Evolutionary conservation across 2,113 vertebrate species (phyloP), one percentile per base, ranked within the genome.

Genomic region (Maccullochella peelii): DNA sequence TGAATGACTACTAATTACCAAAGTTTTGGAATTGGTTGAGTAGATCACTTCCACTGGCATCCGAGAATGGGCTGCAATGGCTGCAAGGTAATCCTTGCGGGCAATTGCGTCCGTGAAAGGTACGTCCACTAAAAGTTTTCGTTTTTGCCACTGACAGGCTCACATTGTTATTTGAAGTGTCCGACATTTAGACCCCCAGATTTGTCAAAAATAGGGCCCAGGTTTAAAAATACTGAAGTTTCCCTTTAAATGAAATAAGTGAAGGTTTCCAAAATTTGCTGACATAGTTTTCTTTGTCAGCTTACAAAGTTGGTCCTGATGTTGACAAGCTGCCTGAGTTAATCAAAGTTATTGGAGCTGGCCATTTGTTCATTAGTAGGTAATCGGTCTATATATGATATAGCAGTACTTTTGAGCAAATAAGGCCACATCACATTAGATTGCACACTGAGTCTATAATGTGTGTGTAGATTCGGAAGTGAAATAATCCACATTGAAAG

Each of bases 161-260:
- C n/a, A n/a, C n/a, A n/a, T n/a, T n/a, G n/a, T n/a, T n/a, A n/a
- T n/a, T n/a, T n/a, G n/a, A n/a, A n/a, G n/a, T n/a, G n/a, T n/a
- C n/a, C n/a, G n/a, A n/a, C n/a, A n/a, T n/a, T n/a, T n/a, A n/a
- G n/a, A n/a, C n/a, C n/a, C n/a, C n/a, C n/a, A n/a, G n/a, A n/a
- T n/a, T n/a, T n/a, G n/a, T n/a, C n/a, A n/a, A n/a, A n/a, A n/a
- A n/a, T n/a, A n/a, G n/a, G n/a, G n/a, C n/a, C n/a, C n/a, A n/a
- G n/a, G n/a, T n/a, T n/a, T n/a, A n/a, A n/a, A n/a, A n/a, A n/a
- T n/a, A n/a, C n/a, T n/a, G n/a, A n/a, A n/a, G n/a, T n/a, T n/a
- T n/a, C n/a, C n/a, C n/a, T n/a, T n/a, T n/a, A 2, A 21, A 75
- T 75, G 4, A 30, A 65, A 70, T 38, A 61, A 79, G 27, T 25